These are phyloP conservation scores for Tetraodon nigroviridis DNA, from an alignment of 2,113 vertebrate genomes.

Conservation along the genomic window DNA sequence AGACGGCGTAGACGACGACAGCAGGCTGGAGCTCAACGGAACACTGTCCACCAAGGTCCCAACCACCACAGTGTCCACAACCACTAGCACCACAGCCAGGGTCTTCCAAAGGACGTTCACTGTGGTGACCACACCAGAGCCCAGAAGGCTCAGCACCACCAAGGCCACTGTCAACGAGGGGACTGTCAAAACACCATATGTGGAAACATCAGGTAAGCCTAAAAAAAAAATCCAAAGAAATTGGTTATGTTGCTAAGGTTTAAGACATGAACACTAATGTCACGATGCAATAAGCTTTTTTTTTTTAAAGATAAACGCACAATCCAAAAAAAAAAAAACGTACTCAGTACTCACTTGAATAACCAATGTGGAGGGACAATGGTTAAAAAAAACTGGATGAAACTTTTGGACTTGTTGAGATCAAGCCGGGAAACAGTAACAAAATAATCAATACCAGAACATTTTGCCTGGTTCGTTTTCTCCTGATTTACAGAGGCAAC, in stretches of 20 bases:
- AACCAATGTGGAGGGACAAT: too few relatives aligned
- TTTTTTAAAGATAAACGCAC: too few relatives aligned
- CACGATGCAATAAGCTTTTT: too few relatives aligned
- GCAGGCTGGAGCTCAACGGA: constrained; percentile 55
- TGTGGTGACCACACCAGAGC: constrained; percentile 65
- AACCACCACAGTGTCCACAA: constrained; percentile 63
- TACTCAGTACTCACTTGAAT: too few relatives aligned
- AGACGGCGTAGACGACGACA: constrained; percentile 64
- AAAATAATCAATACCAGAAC: not conserved
- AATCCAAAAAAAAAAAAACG: too few relatives aligned
- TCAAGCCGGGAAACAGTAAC: too few relatives aligned
- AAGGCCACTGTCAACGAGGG: constrained; percentile 61
- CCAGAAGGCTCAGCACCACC: constrained; percentile 72
- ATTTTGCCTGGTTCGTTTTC: not conserved
- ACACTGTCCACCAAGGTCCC: constrained; percentile 63
- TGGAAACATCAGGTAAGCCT: constrained; percentile 73
- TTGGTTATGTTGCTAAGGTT: not conserved
- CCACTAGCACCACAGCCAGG: constrained; percentile 65
- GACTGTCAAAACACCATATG: constrained; percentile 73
- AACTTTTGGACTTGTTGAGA: too few relatives aligned
- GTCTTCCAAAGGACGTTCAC: constrained; percentile 69
- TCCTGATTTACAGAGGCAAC: not conserved
- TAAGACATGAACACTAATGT: too few relatives aligned
- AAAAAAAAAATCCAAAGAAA: not conserved
- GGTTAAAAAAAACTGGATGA: too few relatives aligned